Evolutionary conservation across 1,140 invertebrate genomes (phyloP).

Genomic region (Periplaneta americana): DNA sequence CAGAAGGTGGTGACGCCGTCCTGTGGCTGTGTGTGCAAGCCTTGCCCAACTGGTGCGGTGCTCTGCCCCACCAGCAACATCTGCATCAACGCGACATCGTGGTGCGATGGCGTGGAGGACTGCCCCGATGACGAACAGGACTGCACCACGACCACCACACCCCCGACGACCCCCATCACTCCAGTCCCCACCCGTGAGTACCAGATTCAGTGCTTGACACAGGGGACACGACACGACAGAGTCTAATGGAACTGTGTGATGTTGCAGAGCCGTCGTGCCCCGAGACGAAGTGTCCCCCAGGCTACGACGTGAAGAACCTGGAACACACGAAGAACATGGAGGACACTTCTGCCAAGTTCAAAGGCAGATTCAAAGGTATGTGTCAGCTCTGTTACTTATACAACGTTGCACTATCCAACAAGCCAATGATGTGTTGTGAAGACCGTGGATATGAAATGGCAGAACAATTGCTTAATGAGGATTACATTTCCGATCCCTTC

Average conservation of each 20-base stretch:
- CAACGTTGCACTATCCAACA: too few relatives aligned
- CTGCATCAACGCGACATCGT: constrained; percentile 62
- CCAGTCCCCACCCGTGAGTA: too few relatives aligned
- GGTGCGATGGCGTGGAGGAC: constrained; percentile 79
- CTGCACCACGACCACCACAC: constrained; percentile 44
- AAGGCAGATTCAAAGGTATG: neutral
- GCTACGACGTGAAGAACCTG: neutral
- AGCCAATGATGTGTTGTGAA: too few relatives aligned
- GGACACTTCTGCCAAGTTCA: neutral
- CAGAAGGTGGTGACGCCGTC: constrained; percentile 43
- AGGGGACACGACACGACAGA: neutral
- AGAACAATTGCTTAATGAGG: too few relatives aligned
- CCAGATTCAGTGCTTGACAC: neutral
- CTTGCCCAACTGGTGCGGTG: constrained; percentile 45
- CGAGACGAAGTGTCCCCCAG: neutral
- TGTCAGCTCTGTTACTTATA: too few relatives aligned
- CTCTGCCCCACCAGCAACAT: constrained; percentile 69
- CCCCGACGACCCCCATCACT: neutral
- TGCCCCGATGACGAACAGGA: constrained; percentile 78
- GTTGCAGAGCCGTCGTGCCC: neutral
- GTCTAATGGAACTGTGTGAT: neutral
- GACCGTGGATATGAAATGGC: too few relatives aligned
- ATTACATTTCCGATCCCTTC: too few relatives aligned
- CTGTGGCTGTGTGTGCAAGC: constrained; percentile 69
- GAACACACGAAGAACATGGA: neutral